Base-by-base conservation (phyloP, 2,113 vertebrate species). In the Pteruthius melanotis region DNA sequence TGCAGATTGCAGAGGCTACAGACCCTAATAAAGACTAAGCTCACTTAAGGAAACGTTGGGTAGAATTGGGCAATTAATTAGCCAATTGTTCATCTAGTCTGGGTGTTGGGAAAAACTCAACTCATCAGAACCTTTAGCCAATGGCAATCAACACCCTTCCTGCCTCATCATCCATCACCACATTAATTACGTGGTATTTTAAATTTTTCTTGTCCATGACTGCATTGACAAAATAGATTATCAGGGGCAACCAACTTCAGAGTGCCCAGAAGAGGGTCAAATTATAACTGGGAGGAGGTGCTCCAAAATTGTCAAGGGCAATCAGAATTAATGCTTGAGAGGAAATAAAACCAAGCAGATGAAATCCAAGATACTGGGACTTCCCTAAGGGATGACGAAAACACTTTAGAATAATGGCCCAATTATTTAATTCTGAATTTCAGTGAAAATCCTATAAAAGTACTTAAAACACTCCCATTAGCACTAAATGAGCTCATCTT, bases 391-490 rank as follows among this genome's bases (percentile, higher is more conserved):
- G 80, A 92, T 92, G 93, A 95, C 53, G 6, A 95, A 96, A 96
- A 87, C 77, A 50, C 90, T 97, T 95, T 93, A 96, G 88, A 93
- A 95, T 97, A 96, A 96, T 96, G 93, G 90, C 80, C 49, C 93
- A 93, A 96, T 97, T 96, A 97, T 96, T 95, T 97, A 96, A 96
- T 97, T 96, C 86, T 90, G 88, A 94, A 96, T 96, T 97, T 97
- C 94, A 97, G 72, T 96, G 95, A 96, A 96, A 97, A 97, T 96
- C 90, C 94, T 97, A 95, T 97, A 96, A 96, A 95, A 95, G 90
- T 94, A 92, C 94, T 94, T 96, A 95, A 96, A 96, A 78, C 68
- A 90, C 53, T 31, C 76, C 90, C 84, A 96, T 96, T 96, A 97
- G 50, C 90, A 91, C 72, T 90, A 96, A 94, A 96, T 96, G 96